phyloP scores from a whole-genome alignment of 2,113 vertebrate genomes.

The Ictidomys tridecemlineatus region DNA sequence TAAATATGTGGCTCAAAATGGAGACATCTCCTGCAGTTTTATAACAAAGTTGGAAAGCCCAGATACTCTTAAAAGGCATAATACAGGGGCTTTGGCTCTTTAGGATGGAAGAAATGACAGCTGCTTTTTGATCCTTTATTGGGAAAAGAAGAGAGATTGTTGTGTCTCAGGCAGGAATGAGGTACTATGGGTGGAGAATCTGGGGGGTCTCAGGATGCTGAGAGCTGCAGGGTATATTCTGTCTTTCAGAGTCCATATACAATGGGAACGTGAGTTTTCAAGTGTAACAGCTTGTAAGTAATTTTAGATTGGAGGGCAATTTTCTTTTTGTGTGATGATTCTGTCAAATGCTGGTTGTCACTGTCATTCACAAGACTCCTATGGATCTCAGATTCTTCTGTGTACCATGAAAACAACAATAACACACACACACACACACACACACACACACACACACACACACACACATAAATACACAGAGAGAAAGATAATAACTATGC shows the following conservation, averaged over 20 bases:
- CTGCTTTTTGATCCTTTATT: background rate
- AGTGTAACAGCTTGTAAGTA: slow-evolving; percentile 55
- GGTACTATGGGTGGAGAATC: rapidly evolving
- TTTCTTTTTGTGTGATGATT: slow-evolving; percentile 40
- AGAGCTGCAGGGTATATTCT: background rate
- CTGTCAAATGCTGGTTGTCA: slow-evolving; percentile 67
- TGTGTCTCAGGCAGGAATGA: background rate
- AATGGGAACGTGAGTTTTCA: background rate
- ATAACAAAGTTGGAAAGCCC: background rate
- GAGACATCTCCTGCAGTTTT: background rate
- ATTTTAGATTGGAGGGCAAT: slow-evolving; percentile 59
- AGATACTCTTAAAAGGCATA: background rate
- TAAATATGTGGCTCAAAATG: background rate
- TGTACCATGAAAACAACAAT: background rate
- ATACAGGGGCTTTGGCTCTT: background rate
- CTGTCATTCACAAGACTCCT: slow-evolving; percentile 34
- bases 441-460: too few relatives aligned
- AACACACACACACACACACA: background rate
- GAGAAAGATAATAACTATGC: background rate
- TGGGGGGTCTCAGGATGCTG: too few relatives aligned
- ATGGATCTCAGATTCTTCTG: background rate
- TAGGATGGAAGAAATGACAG: background rate
- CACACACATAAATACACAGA: too few relatives aligned
- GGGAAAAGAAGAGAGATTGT: background rate
- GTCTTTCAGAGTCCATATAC: background rate